Percentiles rank a stretch among this genome's conserved stretches.
phyloP scores from a whole-genome alignment of 2,113 vertebrate species.

The Australoheros scitulus region DNA sequence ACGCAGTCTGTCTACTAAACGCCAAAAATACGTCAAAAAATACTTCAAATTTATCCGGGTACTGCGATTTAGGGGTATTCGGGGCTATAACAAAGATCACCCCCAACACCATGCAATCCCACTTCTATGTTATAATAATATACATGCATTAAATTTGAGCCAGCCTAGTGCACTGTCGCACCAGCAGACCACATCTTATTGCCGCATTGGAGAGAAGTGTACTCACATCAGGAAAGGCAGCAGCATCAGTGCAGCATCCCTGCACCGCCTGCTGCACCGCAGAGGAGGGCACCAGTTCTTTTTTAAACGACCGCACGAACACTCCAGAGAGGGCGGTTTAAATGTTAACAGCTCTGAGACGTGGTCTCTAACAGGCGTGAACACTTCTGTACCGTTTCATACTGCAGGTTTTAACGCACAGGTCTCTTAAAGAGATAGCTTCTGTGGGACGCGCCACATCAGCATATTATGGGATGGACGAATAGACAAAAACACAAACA shows the following conservation, averaged over 20 bases:
- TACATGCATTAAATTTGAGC: neutral
- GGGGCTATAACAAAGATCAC: neutral
- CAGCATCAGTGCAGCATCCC: conserved; percentile 57
- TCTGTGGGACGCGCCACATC: neutral
- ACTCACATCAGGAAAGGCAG: conserved; percentile 36
- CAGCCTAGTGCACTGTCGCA: neutral
- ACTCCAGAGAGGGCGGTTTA: neutral
- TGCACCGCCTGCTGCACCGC: conserved; percentile 30
- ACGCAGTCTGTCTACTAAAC: neutral
- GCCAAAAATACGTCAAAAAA: neutral
- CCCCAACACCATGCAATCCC: neutral
- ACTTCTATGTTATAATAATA: neutral
- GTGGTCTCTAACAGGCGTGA: neutral
- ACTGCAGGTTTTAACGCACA: conserved; percentile 46
- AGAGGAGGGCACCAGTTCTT: neutral
- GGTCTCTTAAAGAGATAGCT: conserved; percentile 71
- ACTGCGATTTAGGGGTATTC: neutral
- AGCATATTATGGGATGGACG: conserved; percentile 1
- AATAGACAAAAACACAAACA: neutral
- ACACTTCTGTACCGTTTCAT: conserved; percentile 18
- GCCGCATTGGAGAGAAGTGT: conserved; percentile 61
- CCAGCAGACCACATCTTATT: conserved; percentile 24
- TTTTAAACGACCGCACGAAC: neutral
- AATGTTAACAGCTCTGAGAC: neutral
- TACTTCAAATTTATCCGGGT: conserved; percentile 36